These are phyloP conservation scores for Myotis lucifugus DNA, from an alignment of 2,113 vertebrate species.

Conservation along the genomic window DNA sequence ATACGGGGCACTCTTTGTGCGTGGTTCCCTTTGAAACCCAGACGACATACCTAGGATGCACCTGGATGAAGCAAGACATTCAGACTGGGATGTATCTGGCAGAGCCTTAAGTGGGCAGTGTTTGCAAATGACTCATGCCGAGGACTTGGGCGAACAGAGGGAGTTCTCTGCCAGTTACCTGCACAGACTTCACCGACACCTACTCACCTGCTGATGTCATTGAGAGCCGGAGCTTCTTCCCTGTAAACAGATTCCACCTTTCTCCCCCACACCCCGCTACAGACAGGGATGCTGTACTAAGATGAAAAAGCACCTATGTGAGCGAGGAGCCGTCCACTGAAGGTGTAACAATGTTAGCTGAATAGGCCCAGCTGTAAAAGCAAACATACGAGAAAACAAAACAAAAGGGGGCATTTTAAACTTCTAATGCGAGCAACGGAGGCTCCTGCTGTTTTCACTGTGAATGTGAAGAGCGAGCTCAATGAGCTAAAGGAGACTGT, in stretches of 20 bases:
- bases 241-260: background rate
- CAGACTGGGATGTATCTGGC: constrained; percentile 57
- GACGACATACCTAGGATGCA: background rate
- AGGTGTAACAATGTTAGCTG: background rate
- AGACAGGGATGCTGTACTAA: background rate
- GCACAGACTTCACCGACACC: constrained; percentile 50
- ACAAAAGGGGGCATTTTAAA: background rate
- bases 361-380: background rate
- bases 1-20: background rate
- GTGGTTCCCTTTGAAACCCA: background rate
- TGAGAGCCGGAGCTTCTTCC: background rate
- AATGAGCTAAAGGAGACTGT: background rate
- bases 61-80: constrained; percentile 8
- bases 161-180: constrained; percentile 56
- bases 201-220: constrained; percentile 49
- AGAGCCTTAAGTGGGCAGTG: background rate
- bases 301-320: background rate
- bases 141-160: constrained; percentile 63
- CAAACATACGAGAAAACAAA: background rate
- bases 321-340: background rate
- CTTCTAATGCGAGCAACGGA: background rate
- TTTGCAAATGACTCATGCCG: constrained; percentile 54
- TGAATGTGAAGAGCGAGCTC: background rate
- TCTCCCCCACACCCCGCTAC: background rate
- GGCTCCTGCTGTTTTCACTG: background rate